These are phyloP conservation scores for Montipora efflorescens DNA, from an alignment of 64 coral and sea anemone species.

Conservation along the genomic window DNA sequence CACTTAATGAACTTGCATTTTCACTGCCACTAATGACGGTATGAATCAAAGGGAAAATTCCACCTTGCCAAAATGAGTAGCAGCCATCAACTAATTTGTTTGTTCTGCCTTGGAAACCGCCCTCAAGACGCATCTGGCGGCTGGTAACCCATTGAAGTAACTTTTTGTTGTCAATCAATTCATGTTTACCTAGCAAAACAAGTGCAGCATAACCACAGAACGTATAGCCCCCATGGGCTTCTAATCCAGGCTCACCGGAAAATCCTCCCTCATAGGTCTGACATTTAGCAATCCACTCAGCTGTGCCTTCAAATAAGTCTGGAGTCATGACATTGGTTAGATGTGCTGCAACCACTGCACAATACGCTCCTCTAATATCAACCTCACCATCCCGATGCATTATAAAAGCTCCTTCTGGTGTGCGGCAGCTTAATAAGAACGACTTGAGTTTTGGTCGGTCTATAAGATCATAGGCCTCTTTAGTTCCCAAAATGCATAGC, in stretches of 20 bases:
- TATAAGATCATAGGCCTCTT: constrained; percentile 85
- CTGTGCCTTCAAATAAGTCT: constrained; percentile 88
- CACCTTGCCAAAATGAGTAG: constrained; percentile 99
- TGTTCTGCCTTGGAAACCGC: constrained; percentile 97
- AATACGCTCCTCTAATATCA: constrained; percentile 97
- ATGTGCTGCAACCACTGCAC: constrained; percentile 84
- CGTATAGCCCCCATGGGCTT: constrained; percentile 98
- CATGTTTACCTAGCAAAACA: constrained; percentile 82
- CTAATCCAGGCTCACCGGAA: constrained; percentile 95
- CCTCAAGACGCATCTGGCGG: constrained; percentile 95
- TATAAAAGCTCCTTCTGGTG: constrained; percentile 80
- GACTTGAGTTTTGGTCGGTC: constrained; percentile 76
- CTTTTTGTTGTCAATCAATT: constrained; percentile 74
- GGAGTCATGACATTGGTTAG: constrained; percentile 84
- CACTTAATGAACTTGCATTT: constrained; percentile 62
- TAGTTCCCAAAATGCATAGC: constrained; percentile 85
- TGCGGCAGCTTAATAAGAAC: constrained; percentile 86
- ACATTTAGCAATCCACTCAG: constrained; percentile 92
- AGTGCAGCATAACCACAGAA: constrained; percentile 96
- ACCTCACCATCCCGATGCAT: constrained; percentile 99
- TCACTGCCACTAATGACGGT: constrained; percentile 72
- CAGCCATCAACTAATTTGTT: constrained; percentile 99
- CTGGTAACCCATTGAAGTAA: constrained; percentile 80
- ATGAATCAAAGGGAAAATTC: constrained; percentile 93
- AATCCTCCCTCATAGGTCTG: constrained; percentile 99